Evolutionary conservation across 2,113 vertebrate species (phyloP), one percentile per base, ranked within the genome.

Genomic region (Anguilla rostrata): DNA sequence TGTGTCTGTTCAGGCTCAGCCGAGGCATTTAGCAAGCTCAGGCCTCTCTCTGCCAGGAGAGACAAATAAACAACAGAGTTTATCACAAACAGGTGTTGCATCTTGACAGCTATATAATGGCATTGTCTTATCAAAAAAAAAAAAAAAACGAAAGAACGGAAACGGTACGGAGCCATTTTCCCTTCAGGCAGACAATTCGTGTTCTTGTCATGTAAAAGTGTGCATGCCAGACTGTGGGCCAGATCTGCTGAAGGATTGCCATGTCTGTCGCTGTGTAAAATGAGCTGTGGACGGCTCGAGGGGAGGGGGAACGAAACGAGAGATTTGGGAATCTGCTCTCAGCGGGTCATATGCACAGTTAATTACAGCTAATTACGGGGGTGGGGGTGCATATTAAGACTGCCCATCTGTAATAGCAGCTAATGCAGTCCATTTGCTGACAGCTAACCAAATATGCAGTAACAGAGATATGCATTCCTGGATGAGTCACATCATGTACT

Each of bases 31-130:
- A 75, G 26, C n/a, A 34, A 75, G n/a, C 29, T n/a, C 20, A 3
- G 26, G 71, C 71, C 71, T 75, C 71, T 3, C 71, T 75, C 71
- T 75, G 71, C n/a, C 26, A 75, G 49, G 49, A 75, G 71, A 12
- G n/a, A 75, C 71, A 34, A 26, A 75, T 75, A 75, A 75, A 75
- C 71, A 75, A 34, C 5, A 75, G 26, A 26, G 71, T 75, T 75
- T 75, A 75, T 75, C 71, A 34, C 71, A 75, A 75, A 75, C 71
- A 75, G 71, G 71, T 75, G 71, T 75, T 75, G 71, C n/a, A 75
- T 75, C 71, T 9, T 75, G 71, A 75, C 71, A 75, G 71, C 9
- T 75, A 29, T n/a, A 75, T 75, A 75, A 75, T 75, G 71, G 2
- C 71, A 9, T 75, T 75, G 26, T 75, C 71, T 75, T 75, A 29